Percentiles rank a stretch among this genome's conserved stretches.
These are phyloP conservation scores for Machimus rusticus DNA, from an alignment of 2,888 invertebrate genomes.

Conservation along the genomic window DNA sequence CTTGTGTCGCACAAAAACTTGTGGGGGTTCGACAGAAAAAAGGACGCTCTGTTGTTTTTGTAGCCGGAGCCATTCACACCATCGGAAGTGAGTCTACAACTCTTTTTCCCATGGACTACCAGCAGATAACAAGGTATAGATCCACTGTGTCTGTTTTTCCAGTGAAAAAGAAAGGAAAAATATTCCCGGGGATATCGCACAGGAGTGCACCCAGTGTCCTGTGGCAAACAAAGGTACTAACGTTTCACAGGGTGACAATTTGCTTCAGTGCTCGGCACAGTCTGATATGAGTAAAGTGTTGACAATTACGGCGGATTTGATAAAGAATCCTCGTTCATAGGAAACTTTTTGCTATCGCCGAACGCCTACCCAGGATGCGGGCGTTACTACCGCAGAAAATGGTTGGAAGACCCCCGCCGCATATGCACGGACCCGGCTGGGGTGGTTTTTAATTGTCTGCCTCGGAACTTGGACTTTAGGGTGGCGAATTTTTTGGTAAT, in stretches of 20 bases:
- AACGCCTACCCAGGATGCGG: background rate
- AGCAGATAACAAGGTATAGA: conserved; percentile 30
- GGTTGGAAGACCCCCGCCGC: background rate
- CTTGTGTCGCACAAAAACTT: background rate
- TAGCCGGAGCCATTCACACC: background rate
- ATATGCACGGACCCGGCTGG: too few species aligned
- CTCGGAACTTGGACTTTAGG: background rate
- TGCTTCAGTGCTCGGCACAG: background rate
- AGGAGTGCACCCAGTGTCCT: background rate
- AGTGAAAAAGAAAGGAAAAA: background rate
- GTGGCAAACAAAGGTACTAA: conserved; percentile 28
- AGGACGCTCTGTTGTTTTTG: background rate
- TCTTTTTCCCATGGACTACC: conserved; percentile 21
- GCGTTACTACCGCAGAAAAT: background rate
- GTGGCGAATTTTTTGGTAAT: background rate
- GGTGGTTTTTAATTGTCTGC: background rate
- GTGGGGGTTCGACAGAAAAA: background rate
- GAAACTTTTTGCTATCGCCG: conserved; percentile 9
- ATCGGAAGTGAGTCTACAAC: conserved; percentile 4
- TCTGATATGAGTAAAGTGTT: conserved; percentile 41
- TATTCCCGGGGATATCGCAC: background rate
- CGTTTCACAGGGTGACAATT: conserved; percentile 19
- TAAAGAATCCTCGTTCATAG: conserved; percentile 10
- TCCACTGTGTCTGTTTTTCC: conserved; percentile 12
- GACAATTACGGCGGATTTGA: conserved; percentile 40